Conservation (phyloP, 2,113 vertebrate species). For the Smithornis capensis region DNA sequence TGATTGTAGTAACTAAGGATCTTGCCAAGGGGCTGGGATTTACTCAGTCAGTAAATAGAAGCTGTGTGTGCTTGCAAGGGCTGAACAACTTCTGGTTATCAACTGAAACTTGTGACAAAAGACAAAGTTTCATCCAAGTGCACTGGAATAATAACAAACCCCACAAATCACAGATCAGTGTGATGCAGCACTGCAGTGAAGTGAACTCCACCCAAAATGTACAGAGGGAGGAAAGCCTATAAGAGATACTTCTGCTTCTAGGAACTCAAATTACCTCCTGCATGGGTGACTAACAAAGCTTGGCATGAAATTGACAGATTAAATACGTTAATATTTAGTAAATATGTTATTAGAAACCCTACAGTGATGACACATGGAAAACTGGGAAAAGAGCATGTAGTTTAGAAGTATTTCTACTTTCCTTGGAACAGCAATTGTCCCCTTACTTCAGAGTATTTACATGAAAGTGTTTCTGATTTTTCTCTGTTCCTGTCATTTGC, state of each 20-base stretch:
- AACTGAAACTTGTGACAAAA: not conserved
- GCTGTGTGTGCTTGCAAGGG: accelerated
- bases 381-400: not conserved
- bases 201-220: not conserved
- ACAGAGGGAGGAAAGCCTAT: not conserved
- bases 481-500: not conserved
- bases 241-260: not conserved
- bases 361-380: not conserved
- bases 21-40: not conserved
- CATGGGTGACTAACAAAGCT: not conserved
- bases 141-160: not conserved
- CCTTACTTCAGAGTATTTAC: not conserved
- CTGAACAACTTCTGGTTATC: not conserved
- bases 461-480: not conserved
- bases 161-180: not conserved
- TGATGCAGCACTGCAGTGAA: not conserved
- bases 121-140: not conserved
- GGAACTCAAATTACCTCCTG: not conserved
- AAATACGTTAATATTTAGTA: no score
- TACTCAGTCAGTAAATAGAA: not conserved
- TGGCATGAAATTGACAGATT: not conserved
- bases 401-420: not conserved
- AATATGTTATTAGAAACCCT: not conserved
- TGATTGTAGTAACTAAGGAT: not conserved
- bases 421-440: not conserved